Conservation (phyloP, 2,113 vertebrate species). For the Hemichromis elongatus region DNA sequence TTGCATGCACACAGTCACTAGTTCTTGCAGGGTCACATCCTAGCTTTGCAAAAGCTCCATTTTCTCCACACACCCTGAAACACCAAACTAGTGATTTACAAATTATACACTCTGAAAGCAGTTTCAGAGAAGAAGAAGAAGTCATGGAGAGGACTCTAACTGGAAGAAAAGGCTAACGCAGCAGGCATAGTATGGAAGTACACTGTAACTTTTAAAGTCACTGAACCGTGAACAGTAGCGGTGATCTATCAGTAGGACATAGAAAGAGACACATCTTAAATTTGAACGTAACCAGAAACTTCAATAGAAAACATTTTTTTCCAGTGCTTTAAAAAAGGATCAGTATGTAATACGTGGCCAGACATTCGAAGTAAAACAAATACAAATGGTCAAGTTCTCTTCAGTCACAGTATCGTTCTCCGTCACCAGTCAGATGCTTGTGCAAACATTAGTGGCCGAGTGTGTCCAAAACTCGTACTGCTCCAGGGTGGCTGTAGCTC, state of each 20-base stretch:
- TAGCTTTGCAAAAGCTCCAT: background rate
- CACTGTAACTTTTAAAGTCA: background rate
- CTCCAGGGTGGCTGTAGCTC: background rate
- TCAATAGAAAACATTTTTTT: background rate
- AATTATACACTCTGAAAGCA: background rate
- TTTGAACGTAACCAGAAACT: background rate
- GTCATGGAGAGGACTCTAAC: background rate
- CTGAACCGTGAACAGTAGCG: background rate
- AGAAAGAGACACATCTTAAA: background rate
- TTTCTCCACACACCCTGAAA: background rate
- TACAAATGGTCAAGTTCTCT: background rate
- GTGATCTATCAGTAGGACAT: background rate
- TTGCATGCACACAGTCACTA: background rate
- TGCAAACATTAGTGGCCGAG: background rate
- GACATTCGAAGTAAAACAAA: background rate
- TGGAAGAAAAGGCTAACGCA: background rate
- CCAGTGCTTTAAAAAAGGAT: background rate
- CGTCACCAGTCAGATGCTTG: background rate
- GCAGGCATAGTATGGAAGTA: background rate
- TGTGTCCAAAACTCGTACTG: rapidly evolving
- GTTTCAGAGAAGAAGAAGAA: background rate
- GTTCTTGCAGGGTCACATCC: background rate
- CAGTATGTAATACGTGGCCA: background rate
- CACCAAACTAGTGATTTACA: background rate
- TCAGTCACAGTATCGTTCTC: background rate